phyloP scores from a whole-genome alignment of 2,888 invertebrate genomes.

The Hybos culiciformis region DNA sequence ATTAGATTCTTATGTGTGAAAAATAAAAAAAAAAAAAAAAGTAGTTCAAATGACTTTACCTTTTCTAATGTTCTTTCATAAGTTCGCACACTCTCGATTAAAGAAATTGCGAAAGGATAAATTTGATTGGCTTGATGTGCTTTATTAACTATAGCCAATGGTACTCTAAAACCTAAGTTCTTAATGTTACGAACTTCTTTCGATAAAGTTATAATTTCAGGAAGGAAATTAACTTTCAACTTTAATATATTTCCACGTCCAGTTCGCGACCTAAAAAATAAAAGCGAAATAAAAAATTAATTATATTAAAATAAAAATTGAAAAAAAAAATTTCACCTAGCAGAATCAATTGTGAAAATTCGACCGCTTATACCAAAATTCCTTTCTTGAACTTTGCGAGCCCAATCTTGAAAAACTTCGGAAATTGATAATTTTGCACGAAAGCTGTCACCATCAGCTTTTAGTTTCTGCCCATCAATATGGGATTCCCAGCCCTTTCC shows the following conservation, averaged over 20 bases:
- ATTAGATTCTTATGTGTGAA: too few relatives aligned
- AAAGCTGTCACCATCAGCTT: conserved; percentile 97
- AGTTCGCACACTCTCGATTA: conserved; percentile 93
- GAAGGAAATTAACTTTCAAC: conserved; percentile 86
- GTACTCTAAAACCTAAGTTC: conserved; percentile 91
- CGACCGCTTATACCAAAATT: conserved; percentile 88
- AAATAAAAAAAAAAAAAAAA: too few relatives aligned
- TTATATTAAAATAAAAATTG: not conserved
- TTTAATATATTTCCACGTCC: conserved; percentile 77
- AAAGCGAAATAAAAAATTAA: not conserved
- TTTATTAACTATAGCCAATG: conserved; percentile 95
- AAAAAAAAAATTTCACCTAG: conserved; percentile 24
- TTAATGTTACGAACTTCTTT: conserved; percentile 97
- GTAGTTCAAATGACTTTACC: too few relatives aligned
- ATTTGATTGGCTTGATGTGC: conserved; percentile 97
- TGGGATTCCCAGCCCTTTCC: conserved; percentile 99
- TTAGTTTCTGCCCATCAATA: conserved; percentile 94
- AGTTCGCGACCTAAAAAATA: conserved; percentile 40
- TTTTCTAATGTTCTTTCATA: conserved; percentile 95
- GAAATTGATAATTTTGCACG: conserved; percentile 90
- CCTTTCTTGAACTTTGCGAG: conserved; percentile 82
- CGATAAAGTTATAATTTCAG: conserved; percentile 94
- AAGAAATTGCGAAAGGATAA: conserved; percentile 96
- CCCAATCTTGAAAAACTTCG: conserved; percentile 98
- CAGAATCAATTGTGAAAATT: conserved; percentile 85